These are phyloP conservation scores for Blastobasis lacticolella DNA, from an alignment of 2,888 invertebrate genomes.

Conservation along the genomic window DNA sequence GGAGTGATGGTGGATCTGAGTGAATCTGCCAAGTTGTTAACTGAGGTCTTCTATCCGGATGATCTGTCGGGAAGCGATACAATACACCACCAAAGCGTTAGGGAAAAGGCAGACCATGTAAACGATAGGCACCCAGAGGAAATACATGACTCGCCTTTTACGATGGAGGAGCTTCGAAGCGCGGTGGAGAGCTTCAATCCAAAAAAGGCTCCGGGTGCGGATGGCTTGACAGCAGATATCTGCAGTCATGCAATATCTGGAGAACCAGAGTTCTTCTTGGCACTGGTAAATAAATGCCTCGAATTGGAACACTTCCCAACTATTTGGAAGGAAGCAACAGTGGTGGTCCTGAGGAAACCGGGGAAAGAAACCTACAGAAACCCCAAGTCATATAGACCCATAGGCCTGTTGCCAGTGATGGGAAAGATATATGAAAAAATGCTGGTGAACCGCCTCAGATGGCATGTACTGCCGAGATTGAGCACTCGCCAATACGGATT, in stretches of 20 bases:
- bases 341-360: too few relatives aligned
- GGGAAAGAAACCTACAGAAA: too few relatives aligned
- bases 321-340: too few relatives aligned
- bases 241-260: not conserved
- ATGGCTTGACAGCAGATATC: slow-evolving; percentile 8
- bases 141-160: slow-evolving; percentile 11
- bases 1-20: not conserved
- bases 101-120: not conserved
- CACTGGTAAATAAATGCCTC: slow-evolving; percentile 2
- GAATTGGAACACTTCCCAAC: not conserved
- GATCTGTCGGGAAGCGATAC: slow-evolving; percentile 1
- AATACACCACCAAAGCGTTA: not conserved
- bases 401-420: too few relatives aligned
- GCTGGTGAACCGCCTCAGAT: too few relatives aligned
- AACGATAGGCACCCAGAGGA: not conserved
- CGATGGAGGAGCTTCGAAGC: not conserved
- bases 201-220: slow-evolving; percentile 9
- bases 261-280: not conserved
- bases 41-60: slow-evolving; percentile 4
- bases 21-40: slow-evolving; percentile 3
- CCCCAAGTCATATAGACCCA: too few relatives aligned
- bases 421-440: too few relatives aligned
- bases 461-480: too few relatives aligned
- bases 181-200: slow-evolving; percentile 6
- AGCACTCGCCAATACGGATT: too few relatives aligned